Evolutionary conservation across 2,888 invertebrate genomes (phyloP).

Genomic region (Orthonychiurus folsomi): DNA sequence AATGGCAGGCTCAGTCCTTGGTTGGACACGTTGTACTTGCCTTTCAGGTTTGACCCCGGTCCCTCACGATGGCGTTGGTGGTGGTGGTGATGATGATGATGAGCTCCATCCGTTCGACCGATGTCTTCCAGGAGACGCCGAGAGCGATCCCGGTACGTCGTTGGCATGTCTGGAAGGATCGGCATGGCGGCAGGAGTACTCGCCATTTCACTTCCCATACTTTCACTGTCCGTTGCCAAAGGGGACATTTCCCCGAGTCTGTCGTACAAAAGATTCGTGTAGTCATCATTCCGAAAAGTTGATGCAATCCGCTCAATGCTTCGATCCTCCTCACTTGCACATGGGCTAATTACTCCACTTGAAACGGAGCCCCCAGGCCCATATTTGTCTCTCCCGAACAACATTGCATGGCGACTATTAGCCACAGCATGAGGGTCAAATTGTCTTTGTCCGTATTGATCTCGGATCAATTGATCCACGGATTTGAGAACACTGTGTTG

Average conservation of each 20-base stretch:
- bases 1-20: constrained; percentile 40
- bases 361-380: constrained; percentile 26
- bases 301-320: constrained; percentile 48
- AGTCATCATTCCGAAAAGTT: constrained; percentile 47
- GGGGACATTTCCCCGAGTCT: constrained; percentile 46
- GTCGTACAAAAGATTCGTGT: constrained; percentile 45
- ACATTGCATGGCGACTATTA: background rate
- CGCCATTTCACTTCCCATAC: constrained; percentile 42
- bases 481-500: constrained; percentile 45
- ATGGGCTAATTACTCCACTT: constrained; percentile 30
- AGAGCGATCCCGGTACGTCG: constrained; percentile 43
- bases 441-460: constrained; percentile 33
- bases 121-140: constrained; percentile 49
- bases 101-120: constrained; percentile 11
- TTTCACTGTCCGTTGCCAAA: constrained; percentile 44
- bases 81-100: background rate
- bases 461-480: constrained; percentile 44
- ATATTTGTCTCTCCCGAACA: constrained; percentile 15
- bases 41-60: constrained; percentile 30
- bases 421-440: constrained; percentile 12
- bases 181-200: constrained; percentile 51
- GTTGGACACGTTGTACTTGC: constrained; percentile 40
- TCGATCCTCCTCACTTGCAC: constrained; percentile 46
- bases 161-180: constrained; percentile 52
- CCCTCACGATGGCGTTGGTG: constrained; percentile 5